phyloP scores from a whole-genome alignment of 2,113 vertebrate genomes.

The Nesogale talazaci region DNA sequence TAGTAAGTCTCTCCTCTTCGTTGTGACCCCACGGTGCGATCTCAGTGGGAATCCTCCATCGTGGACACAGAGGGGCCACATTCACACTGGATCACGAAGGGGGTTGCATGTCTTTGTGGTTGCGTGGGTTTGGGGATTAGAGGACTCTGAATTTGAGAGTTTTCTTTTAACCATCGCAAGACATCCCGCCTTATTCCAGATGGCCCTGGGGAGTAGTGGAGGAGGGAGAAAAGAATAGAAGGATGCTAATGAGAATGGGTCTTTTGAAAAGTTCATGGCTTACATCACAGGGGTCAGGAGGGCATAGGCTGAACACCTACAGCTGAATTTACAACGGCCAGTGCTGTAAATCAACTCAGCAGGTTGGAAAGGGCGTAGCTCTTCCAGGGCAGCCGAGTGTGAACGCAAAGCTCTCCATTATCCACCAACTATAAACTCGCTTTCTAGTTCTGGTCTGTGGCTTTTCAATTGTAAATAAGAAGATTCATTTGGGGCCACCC shows the following conservation, averaged over 20 bases:
- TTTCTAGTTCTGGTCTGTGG: constrained; percentile 3
- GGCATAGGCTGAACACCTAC: constrained; percentile 61
- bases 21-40: constrained; percentile 76
- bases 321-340: constrained; percentile 55
- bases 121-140: too few species aligned
- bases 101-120: too few species aligned
- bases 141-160: neutral
- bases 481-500: neutral
- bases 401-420: constrained; percentile 21
- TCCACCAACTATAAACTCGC: neutral
- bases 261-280: constrained; percentile 11
- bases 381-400: neutral
- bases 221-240: neutral
- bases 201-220: too few species aligned
- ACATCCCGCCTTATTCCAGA: neutral
- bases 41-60: constrained; percentile 79
- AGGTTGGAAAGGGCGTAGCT: neutral
- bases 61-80: constrained; percentile 70
- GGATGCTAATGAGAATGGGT: neutral
- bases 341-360: constrained; percentile 16
- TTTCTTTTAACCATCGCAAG: constrained; percentile 16
- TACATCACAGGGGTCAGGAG: constrained; percentile 69
- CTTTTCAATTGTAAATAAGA: constrained; percentile 39
- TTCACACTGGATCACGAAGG: constrained; percentile 69
- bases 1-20: constrained; percentile 81